Percentiles rank a stretch among this genome's conserved stretches.
These are phyloP conservation scores for Ifrita kowaldi DNA, from an alignment of 2,113 vertebrate species.

Conservation along the genomic window DNA sequence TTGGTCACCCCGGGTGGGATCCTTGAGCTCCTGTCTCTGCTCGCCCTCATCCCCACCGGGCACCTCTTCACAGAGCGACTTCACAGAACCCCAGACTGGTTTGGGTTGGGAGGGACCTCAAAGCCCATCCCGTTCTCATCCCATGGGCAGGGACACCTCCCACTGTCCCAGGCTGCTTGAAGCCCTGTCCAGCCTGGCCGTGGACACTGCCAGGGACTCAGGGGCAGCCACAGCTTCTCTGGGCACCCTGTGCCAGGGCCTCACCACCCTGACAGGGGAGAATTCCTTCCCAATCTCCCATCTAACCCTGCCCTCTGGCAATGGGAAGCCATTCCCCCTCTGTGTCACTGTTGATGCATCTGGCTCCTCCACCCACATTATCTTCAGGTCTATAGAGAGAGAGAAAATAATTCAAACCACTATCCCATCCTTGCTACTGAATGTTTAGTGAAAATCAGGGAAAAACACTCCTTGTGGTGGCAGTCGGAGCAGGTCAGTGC, in stretches of 20 bases:
- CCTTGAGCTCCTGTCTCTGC: neutral
- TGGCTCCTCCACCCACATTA: neutral
- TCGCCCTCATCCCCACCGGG: accelerated
- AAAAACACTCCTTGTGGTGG: accelerated
- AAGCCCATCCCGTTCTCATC: accelerated
- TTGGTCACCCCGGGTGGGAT: neutral
- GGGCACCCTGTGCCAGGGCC: neutral
- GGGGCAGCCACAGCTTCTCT: neutral
- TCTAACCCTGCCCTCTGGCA: neutral
- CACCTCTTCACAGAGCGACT: neutral
- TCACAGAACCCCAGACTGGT: neutral
- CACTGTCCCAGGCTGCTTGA: neutral
- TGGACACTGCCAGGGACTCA: neutral
- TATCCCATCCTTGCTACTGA: accelerated
- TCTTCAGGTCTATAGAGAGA: neutral
- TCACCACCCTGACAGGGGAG: accelerated
- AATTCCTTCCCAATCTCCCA: accelerated
- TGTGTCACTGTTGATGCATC: neutral
- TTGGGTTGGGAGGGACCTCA: neutral
- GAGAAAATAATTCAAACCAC: accelerated
- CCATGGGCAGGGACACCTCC: neutral
- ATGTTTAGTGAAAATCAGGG: accelerated
- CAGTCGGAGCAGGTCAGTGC: neutral
- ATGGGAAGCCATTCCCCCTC: neutral
- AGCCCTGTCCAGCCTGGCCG: neutral